Evolutionary conservation across 2,797 vertebrate genomes (phyloP).

Genomic region (Distichodus sexfasciatus): DNA sequence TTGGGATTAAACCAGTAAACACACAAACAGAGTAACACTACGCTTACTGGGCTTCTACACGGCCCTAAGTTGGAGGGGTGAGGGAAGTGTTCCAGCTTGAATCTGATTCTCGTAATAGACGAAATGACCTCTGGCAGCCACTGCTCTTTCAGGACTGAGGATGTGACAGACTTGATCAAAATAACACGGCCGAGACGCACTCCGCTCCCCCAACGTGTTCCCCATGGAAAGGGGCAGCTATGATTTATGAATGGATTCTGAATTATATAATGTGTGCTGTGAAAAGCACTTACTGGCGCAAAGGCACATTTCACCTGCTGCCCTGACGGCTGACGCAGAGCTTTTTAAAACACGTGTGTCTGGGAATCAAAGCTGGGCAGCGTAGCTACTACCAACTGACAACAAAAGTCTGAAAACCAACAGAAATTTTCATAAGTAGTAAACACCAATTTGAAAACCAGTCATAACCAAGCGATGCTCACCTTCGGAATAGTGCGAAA

Average conservation of each 20-base stretch:
- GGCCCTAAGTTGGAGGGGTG: too few relatives aligned
- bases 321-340: neutral
- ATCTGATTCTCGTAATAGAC: too few relatives aligned
- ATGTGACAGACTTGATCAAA: constrained; percentile 45
- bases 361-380: too few relatives aligned
- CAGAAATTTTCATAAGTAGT: neutral
- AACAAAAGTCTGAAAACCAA: neutral
- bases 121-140: too few relatives aligned
- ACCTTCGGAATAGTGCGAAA: constrained; percentile 99
- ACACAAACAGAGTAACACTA: too few relatives aligned
- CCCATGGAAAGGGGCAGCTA: constrained; percentile 14
- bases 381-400: too few relatives aligned
- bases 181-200: constrained; percentile 18
- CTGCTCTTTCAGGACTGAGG: constrained; percentile 38
- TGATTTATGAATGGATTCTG: constrained; percentile 41
- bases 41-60: too few relatives aligned
- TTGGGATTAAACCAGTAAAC: too few relatives aligned
- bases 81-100: too few relatives aligned
- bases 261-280: constrained; percentile 26
- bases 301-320: constrained; percentile 18
- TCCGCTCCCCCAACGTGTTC: constrained; percentile 6
- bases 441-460: neutral
- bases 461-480: constrained; percentile 19
- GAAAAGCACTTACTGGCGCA: constrained; percentile 11
- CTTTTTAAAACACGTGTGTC: neutral